Conservation (phyloP, 2,113 vertebrate species). For the Butorides virescens region DNA sequence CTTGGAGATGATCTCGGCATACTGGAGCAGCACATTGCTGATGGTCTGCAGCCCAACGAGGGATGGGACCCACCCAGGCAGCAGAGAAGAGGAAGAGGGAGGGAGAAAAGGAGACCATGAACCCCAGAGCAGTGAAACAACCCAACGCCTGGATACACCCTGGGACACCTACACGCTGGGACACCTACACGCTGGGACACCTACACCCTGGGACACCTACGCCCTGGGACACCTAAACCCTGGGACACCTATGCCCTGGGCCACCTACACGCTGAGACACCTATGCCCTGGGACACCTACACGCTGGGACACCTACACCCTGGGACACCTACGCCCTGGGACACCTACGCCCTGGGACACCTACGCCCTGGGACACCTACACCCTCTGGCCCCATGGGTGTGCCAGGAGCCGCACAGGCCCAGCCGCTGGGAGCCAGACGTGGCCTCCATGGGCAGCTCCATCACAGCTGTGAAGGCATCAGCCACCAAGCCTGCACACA, state of each 20-base stretch:
- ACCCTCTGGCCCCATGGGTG: not conserved
- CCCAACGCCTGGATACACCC: too few relatives aligned
- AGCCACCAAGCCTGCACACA: not conserved
- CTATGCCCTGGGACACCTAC: too few relatives aligned
- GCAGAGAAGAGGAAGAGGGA: not conserved
- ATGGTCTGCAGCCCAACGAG: conserved; percentile 82
- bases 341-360: too few relatives aligned
- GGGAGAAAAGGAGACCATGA: not conserved
- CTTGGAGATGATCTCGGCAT: conserved; percentile 93
- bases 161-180: not conserved
- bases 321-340: too few relatives aligned
- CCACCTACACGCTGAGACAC: too few relatives aligned
- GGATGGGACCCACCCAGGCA: not conserved
- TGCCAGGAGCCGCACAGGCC: not conserved
- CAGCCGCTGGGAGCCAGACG: not conserved
- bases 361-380: too few relatives aligned
- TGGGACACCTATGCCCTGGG: too few relatives aligned
- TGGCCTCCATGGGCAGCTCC: not conserved
- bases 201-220: too few relatives aligned
- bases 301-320: not conserved
- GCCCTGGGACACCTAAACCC: too few relatives aligned
- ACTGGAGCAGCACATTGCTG: conserved; percentile 95
- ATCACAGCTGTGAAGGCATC: not conserved
- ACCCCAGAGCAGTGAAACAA: not conserved
- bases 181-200: too few relatives aligned